These are phyloP conservation scores for Agrochola lychnidis DNA, from an alignment of 2,888 invertebrate genomes.

Conservation along the genomic window DNA sequence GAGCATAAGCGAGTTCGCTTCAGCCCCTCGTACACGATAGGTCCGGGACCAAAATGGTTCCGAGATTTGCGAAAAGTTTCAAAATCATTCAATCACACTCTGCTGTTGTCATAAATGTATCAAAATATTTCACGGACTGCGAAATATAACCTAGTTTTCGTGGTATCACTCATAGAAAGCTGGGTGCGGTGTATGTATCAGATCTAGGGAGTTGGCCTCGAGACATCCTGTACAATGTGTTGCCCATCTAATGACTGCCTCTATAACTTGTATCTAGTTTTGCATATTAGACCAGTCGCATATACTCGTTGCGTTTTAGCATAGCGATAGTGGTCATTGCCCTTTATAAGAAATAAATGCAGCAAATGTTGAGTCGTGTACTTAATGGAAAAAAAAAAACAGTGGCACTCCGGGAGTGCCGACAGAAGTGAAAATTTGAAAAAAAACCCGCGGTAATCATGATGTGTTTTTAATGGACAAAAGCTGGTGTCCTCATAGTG, in stretches of 20 bases:
- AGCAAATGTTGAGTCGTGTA: too few relatives aligned
- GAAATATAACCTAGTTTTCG: conserved; percentile 66
- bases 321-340: conserved; percentile 1
- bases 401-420: too few relatives aligned
- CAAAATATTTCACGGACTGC: not conserved
- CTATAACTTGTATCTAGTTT: conserved; percentile 66
- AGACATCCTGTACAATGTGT: conserved; percentile 86
- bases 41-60: too few relatives aligned
- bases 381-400: not conserved
- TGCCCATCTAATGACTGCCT: conserved; percentile 79
- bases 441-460: too few relatives aligned
- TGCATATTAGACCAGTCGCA: conserved; percentile 70
- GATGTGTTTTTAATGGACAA: too few relatives aligned
- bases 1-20: too few relatives aligned
- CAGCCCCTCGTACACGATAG: too few relatives aligned
- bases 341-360: not conserved
- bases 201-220: conserved; percentile 78
- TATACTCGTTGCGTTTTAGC: conserved; percentile 28
- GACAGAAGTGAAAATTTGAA: too few relatives aligned
- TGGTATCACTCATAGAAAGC: conserved; percentile 79
- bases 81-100: too few relatives aligned
- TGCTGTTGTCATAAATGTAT: too few relatives aligned
- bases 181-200: conserved; percentile 80
- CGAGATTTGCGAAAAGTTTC: too few relatives aligned
- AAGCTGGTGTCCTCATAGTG: too few relatives aligned